Evolutionary conservation across 2,888 invertebrate species (phyloP).

Genomic region (Ephialtes manifestator): DNA sequence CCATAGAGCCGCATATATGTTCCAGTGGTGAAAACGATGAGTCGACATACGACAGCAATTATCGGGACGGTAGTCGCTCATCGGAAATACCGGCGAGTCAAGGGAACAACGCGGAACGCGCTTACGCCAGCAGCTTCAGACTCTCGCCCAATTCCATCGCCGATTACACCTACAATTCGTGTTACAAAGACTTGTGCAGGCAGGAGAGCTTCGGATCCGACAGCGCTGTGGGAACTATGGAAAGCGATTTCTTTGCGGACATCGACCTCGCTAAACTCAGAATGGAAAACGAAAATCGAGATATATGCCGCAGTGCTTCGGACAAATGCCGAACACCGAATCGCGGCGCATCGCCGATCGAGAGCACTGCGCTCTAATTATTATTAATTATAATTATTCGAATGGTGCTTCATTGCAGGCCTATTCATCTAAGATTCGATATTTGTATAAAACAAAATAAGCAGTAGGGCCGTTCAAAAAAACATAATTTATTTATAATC

Average conservation of each 20-base stretch:
- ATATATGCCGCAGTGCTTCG: conserved; percentile 78
- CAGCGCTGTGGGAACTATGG: conserved; percentile 85
- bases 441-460: conserved; percentile 64
- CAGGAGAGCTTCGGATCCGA: conserved; percentile 84
- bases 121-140: conserved; percentile 72
- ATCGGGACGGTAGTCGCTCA: conserved; percentile 59
- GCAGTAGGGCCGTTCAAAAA: too few species aligned
- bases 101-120: conserved; percentile 60
- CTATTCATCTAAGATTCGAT: conserved; percentile 47
- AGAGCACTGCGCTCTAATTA: conserved; percentile 83
- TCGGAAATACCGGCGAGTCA: conserved; percentile 53
- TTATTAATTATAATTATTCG: conserved; percentile 27
- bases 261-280: conserved; percentile 82
- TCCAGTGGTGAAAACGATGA: conserved; percentile 42
- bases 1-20: conserved; percentile 45
- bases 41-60: conserved; percentile 33
- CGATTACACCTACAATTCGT: conserved; percentile 76
- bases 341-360: conserved; percentile 81
- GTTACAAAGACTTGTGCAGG: conserved; percentile 78
- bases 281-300: conserved; percentile 78
- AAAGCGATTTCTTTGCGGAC: conserved; percentile 84
- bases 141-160: conserved; percentile 71
- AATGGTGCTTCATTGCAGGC: conserved; percentile 42
- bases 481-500: too few species aligned
- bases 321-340: conserved; percentile 81